phyloP scores from a whole-genome alignment of 2,888 invertebrate genomes.

The Linyphia triangularis region DNA sequence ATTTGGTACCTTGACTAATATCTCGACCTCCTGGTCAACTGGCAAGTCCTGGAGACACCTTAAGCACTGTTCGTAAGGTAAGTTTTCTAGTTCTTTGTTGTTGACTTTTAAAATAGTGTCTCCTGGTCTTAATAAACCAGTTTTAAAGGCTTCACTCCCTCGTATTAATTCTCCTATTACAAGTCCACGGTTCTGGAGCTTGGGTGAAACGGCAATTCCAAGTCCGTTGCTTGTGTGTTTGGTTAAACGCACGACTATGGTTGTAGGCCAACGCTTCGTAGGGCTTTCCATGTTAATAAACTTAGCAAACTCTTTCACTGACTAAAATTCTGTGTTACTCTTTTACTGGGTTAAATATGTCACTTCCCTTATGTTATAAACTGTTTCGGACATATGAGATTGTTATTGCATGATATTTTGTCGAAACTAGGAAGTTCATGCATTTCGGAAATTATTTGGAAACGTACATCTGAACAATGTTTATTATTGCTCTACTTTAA shows the following conservation, averaged over 20 bases:
- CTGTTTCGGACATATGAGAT: no score
- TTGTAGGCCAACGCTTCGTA: slow-evolving; percentile 28
- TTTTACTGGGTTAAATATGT: no score
- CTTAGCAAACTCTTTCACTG: no score
- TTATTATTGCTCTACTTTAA: no score
- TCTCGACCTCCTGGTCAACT: slow-evolving; percentile 77
- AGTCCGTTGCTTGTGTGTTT: slow-evolving; percentile 78
- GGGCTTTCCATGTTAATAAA: slow-evolving; percentile 49
- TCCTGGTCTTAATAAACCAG: slow-evolving; percentile 79
- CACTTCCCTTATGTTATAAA: no score
- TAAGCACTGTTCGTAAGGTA: slow-evolving; percentile 78
- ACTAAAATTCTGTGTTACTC: no score
- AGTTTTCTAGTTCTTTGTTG: slow-evolving; percentile 78
- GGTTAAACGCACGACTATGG: slow-evolving; percentile 77
- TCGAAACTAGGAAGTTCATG: no score
- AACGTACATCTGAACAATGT: no score
- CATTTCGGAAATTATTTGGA: no score
- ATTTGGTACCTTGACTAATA: slow-evolving; percentile 78
- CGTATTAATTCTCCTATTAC: slow-evolving; percentile 78
- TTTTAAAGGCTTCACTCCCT: slow-evolving; percentile 79
- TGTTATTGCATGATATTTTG: no score
- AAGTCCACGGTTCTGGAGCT: slow-evolving; percentile 78
- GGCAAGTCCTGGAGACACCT: slow-evolving; percentile 77
- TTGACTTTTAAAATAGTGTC: slow-evolving; percentile 79
- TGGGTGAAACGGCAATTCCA: slow-evolving; percentile 78